phyloP scores from a whole-genome alignment of 1,140 invertebrate genomes.

The Drosophila pseudoobscura region DNA sequence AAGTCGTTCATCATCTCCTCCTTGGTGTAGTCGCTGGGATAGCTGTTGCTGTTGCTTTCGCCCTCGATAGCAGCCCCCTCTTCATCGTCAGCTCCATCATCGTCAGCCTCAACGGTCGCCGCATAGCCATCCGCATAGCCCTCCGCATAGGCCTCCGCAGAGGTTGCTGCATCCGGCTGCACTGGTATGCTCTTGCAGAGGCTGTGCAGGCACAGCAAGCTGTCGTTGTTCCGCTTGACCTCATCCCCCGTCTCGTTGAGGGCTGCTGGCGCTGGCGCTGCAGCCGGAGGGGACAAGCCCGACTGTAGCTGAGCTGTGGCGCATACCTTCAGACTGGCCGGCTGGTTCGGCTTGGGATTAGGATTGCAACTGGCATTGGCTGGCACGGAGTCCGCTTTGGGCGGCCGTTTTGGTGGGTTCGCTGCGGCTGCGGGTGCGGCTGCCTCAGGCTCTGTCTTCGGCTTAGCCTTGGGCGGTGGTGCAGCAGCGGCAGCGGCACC shows the following conservation, averaged over 20 bases:
- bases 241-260: slow-evolving; percentile 49
- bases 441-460: slow-evolving; percentile 16
- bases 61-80: slow-evolving; percentile 37
- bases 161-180: slow-evolving; percentile 56
- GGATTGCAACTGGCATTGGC: no score
- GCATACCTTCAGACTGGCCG: slow-evolving; percentile 62
- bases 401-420: slow-evolving; percentile 42
- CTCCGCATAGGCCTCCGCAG: slow-evolving; percentile 6
- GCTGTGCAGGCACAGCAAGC: slow-evolving; percentile 70
- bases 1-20: slow-evolving; percentile 78
- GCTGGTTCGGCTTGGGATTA: slow-evolving; percentile 25
- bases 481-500: background rate
- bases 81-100: slow-evolving; percentile 4
- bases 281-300: slow-evolving; percentile 41
- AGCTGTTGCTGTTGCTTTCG: slow-evolving; percentile 22
- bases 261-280: slow-evolving; percentile 39
- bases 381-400: slow-evolving; percentile 27
- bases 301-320: slow-evolving; percentile 64
- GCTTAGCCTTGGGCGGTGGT: slow-evolving; percentile 27
- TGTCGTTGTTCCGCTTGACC: slow-evolving; percentile 52
- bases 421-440: slow-evolving; percentile 6
- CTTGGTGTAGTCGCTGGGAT: slow-evolving; percentile 58
- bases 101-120: slow-evolving; percentile 12
- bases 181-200: slow-evolving; percentile 75
- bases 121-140: background rate